Percentiles rank a stretch among this genome's conserved stretches.
These are phyloP conservation scores for Rhingia rostrata DNA, from an alignment of 2,888 invertebrate genomes.

Conservation along the genomic window DNA sequence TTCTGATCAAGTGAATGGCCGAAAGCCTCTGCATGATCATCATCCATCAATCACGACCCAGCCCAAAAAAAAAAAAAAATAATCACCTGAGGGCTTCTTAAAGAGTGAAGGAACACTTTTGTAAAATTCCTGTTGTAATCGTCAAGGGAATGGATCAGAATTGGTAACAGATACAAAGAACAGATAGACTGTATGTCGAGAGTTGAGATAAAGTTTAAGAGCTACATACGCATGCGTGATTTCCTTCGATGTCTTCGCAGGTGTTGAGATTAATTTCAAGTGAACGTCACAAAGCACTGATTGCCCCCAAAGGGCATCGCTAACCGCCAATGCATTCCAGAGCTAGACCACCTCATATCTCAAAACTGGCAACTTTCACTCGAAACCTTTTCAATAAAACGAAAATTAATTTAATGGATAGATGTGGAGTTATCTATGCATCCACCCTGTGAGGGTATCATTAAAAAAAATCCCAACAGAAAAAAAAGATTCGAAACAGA, in stretches of 20 bases:
- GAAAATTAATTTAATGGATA: constrained; percentile 65
- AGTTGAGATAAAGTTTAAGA: constrained; percentile 31
- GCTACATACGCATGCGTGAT: constrained; percentile 16
- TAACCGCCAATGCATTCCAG: neutral
- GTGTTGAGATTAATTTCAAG: constrained; percentile 48
- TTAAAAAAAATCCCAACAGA: constrained; percentile 35
- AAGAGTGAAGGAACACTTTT: constrained; percentile 31
- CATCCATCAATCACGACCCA: constrained; percentile 67
- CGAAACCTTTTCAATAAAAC: constrained; percentile 50
- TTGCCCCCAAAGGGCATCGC: no score
- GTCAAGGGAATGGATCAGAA: constrained; percentile 15
- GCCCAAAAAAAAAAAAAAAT: constrained; percentile 7
- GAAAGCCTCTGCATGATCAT: constrained; percentile 58
- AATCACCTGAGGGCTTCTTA: constrained; percentile 1
- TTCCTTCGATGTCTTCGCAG: constrained; percentile 6
- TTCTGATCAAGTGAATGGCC: constrained; percentile 23
- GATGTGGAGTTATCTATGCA: neutral
- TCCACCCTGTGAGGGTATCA: constrained; percentile 9
- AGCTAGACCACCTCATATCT: constrained; percentile 29
- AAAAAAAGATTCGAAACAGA: constrained; percentile 15
- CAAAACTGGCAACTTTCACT: constrained; percentile 60
- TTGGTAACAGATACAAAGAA: no score
- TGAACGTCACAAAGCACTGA: neutral
- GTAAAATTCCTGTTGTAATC: constrained; percentile 58
- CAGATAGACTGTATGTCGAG: constrained; percentile 5